Base-by-base conservation (phyloP, 1,140 invertebrate genomes). In the Drosophila pseudoananassae region DNA sequence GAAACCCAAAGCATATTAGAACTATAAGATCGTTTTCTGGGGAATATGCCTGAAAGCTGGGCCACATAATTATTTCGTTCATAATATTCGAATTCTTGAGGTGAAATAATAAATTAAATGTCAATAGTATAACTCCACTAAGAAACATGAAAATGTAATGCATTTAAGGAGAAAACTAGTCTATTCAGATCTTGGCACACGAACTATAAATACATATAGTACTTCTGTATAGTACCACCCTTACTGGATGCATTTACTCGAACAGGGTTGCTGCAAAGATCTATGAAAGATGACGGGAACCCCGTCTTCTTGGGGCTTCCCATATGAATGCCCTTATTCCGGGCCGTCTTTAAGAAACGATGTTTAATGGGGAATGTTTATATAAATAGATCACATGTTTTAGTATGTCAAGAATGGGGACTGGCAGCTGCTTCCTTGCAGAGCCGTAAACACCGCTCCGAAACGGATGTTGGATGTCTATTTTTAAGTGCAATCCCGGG, bases 391-490 rank as follows among this genome's bases (percentile, higher is more conserved):
- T 36, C 33, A 4, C 10, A 36, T 36, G 10, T 36, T 12, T 36
- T 12, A 4, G 43, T 23, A 17, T 23, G 17, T 10, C 7, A 23
- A 8, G 15, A 45, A 20, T 2, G 6, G 15, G 17, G 5, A 10
- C 15, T 27, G 27, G 29, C 78, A 78, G 79, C 76, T 78, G 79
- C 50, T 36, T 50, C 15, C 58, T n/a, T n/a, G 27, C 6, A 12
- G 36, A 53, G 46, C 63, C 33, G 5, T 12, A 59, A 33, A 58
- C 15, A 25, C 23, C 12, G 56, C 33, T 58, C n/a, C 17, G 12
- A 51, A 71, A 46, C 75, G 79, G 79, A 83, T 65, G 76, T 65
- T 46, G 23, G 14, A 14, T 14, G 14, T 43, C 71, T 83, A 78
- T 82, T 70, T 70, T 70, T 65, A 83, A 36, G 33, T 17, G 23